Base-by-base conservation (phyloP, 1,140 invertebrate species). In the Matsumurasca onukii region DNA sequence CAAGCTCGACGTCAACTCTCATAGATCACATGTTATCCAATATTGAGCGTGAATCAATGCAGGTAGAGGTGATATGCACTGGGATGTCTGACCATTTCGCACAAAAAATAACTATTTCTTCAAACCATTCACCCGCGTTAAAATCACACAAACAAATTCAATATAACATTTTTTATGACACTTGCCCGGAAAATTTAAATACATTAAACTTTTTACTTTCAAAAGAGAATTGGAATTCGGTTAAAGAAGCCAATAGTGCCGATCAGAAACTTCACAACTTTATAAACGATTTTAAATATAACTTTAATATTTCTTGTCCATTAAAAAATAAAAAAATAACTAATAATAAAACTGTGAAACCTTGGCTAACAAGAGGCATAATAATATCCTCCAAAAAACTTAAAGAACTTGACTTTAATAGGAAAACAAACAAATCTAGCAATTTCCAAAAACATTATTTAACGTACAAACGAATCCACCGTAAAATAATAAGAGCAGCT, bases 401-500 rank as follows among this genome's bases (percentile, higher is more conserved):
- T n/a, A n/a, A n/a, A n/a, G n/a, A n/a, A n/a, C n/a, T n/a, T 31
- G 29, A 25, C 31, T 63, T 63, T 15, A 20, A 30, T 31, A 29
- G 61, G 15, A 63, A 29, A 63, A 29, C 31, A 5, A 31, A 63
- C 24, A 63, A 29, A 63, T 63, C 29, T n/a, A 15, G 13, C 22
- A 29, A 25, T 31, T n/a, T 29, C 13, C 24, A 63, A 63, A n/a
- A 25, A 9, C 17, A 45, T 45, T 45, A 45, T 17, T 12, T 45
- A 12, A 45, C 9, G 17, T 45, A 45, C 34, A 45, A 45, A 45
- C 9, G 9, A 12, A 45, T 45, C 17, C 17, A 45, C 17, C 9
- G 34, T 12, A 45, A 17, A 45, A 17, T 45, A 12, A 45, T 45
- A 45, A 45, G 17, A 45, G 34, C 34, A 12, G 9, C 34, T 9